Evolutionary conservation across 1,140 invertebrate species (phyloP).

Genomic region (Parapsyche elsis): DNA sequence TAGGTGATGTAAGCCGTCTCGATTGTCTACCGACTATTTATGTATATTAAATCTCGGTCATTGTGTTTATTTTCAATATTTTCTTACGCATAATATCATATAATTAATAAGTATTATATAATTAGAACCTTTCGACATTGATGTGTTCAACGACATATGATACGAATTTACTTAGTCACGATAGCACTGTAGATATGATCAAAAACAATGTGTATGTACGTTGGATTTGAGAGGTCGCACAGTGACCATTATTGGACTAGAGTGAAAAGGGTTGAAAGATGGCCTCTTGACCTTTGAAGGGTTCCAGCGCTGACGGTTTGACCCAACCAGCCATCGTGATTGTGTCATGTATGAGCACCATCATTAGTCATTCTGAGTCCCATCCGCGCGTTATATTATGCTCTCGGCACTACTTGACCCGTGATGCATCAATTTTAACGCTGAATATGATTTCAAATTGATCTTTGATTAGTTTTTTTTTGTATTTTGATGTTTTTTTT

Average conservation of each 20-base stretch:
- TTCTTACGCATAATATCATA: too few species aligned
- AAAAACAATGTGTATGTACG: background rate
- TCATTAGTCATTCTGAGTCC: slow-evolving; percentile 16
- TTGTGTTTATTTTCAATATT: too few species aligned
- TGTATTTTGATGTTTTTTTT: background rate
- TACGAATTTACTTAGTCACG: background rate
- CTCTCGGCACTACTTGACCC: background rate
- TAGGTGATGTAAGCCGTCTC: too few species aligned
- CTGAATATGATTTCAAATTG: too few species aligned
- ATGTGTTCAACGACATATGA: background rate
- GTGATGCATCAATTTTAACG: too few species aligned
- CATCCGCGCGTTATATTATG: background rate
- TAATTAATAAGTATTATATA: too few species aligned
- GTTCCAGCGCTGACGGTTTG: slow-evolving; percentile 7
- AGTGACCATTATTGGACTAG: background rate
- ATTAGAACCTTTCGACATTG: too few species aligned
- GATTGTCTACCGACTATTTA: too few species aligned
- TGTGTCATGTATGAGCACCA: background rate
- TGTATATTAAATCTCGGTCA: too few species aligned
- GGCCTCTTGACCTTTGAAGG: background rate
- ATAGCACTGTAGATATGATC: background rate
- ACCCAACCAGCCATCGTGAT: background rate
- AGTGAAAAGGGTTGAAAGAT: slow-evolving; percentile 19
- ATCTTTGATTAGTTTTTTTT: too few species aligned
- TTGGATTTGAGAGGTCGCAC: slow-evolving; percentile 1